phyloP scores from a whole-genome alignment of 2,113 vertebrate species.

The Syngnathus floridae region DNA sequence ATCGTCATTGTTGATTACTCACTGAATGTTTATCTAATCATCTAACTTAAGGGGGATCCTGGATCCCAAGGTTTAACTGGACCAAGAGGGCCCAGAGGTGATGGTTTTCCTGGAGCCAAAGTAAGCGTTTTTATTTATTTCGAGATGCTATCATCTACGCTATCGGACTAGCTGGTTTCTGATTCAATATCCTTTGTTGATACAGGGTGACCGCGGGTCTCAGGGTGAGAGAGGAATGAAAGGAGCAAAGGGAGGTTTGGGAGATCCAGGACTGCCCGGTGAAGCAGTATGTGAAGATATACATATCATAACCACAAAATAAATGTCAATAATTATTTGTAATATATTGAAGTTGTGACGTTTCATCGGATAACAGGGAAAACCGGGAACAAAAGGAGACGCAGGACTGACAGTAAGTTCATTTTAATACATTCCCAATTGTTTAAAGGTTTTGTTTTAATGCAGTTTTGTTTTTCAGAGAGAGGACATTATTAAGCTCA shows the following conservation, averaged over 20 bases:
- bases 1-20: neutral
- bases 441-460: neutral
- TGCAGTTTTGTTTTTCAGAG: constrained; percentile 61
- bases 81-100: constrained; percentile 78
- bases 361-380: constrained; percentile 61
- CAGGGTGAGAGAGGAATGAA: constrained; percentile 79
- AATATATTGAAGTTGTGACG: neutral
- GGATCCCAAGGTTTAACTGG: constrained; percentile 82
- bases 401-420: constrained; percentile 79
- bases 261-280: constrained; percentile 77
- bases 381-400: constrained; percentile 77
- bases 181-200: constrained; percentile 8
- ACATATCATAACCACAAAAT: neutral
- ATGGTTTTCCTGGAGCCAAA: constrained; percentile 81
- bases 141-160: neutral
- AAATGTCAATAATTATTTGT: neutral
- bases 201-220: constrained; percentile 77
- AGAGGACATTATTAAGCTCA: constrained; percentile 85
- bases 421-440: neutral
- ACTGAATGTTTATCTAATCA: neutral
- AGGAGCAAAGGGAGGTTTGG: constrained; percentile 77
- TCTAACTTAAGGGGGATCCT: constrained; percentile 75
- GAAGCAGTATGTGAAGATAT: constrained; percentile 66
- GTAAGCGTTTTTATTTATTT: constrained; percentile 50
- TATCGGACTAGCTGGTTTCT: neutral